phyloP scores from a whole-genome alignment of 2,113 vertebrate genomes.

The Myrmophylax atrothorax region DNA sequence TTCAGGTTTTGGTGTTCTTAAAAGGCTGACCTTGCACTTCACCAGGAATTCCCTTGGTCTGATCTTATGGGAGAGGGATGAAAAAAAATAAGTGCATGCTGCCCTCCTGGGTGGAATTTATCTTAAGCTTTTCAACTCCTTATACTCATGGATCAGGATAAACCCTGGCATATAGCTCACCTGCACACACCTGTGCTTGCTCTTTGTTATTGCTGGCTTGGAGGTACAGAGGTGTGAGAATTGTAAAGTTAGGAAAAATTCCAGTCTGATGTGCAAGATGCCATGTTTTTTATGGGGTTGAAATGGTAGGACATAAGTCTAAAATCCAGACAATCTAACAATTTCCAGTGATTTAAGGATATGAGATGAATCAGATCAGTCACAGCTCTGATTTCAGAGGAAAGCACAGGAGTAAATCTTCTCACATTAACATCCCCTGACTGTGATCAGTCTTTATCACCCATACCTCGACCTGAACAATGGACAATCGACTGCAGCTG shows the following conservation, averaged over 20 bases:
- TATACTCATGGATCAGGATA: background rate
- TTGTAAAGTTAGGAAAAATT: slow-evolving; percentile 31
- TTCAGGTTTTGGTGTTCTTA: background rate
- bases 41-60: background rate
- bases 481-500: slow-evolving; percentile 58
- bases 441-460: slow-evolving; percentile 67
- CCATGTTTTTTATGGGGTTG: background rate
- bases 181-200: background rate
- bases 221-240: background rate
- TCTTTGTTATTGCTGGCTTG: background rate
- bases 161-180: background rate
- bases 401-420: slow-evolving; percentile 56
- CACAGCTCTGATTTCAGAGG: slow-evolving; percentile 34
- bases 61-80: background rate
- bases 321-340: background rate
- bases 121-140: background rate
- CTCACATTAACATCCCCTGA: slow-evolving; percentile 55
- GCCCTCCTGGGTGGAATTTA: background rate
- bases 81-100: background rate
- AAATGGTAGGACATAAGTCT: slow-evolving; percentile 13
- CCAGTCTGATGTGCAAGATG: background rate
- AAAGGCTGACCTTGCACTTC: background rate
- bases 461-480: slow-evolving; percentile 13
- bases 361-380: slow-evolving; percentile 46
- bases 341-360: slow-evolving; percentile 52